Evolutionary conservation across 2,888 invertebrate species (phyloP).

Genomic region (Hypena proboscidalis): DNA sequence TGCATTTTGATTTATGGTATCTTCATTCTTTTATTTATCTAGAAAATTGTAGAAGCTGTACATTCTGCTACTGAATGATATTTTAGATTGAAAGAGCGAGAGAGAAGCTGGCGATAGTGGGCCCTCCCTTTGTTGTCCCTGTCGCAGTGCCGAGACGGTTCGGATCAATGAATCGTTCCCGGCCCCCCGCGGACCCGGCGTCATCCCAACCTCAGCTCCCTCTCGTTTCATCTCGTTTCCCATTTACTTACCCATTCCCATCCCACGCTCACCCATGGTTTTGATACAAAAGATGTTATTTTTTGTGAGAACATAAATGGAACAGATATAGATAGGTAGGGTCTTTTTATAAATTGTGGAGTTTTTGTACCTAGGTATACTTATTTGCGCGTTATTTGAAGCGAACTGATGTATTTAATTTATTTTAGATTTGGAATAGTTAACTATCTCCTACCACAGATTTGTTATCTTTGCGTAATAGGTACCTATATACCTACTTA

Average conservation of each 20-base stretch:
- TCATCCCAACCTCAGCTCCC: slow-evolving; percentile 62
- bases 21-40: too few relatives aligned
- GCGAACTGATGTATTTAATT: too few relatives aligned
- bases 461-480: too few relatives aligned
- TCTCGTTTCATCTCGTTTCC: slow-evolving; percentile 47
- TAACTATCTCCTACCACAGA: too few relatives aligned
- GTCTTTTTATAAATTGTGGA: too few relatives aligned
- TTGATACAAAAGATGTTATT: slow-evolving; percentile 18
- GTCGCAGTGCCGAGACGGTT: slow-evolving; percentile 73
- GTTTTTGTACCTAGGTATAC: too few relatives aligned
- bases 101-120: slow-evolving; percentile 50
- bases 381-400: too few relatives aligned
- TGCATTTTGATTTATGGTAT: too few relatives aligned
- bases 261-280: slow-evolving; percentile 27
- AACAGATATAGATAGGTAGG: neutral
- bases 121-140: slow-evolving; percentile 64
- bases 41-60: too few relatives aligned
- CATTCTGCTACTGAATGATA: too few relatives aligned
- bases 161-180: slow-evolving; percentile 84
- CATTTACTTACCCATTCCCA: slow-evolving; percentile 40
- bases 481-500: too few relatives aligned
- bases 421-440: too few relatives aligned
- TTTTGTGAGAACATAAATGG: slow-evolving; percentile 16
- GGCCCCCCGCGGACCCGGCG: slow-evolving; percentile 65
- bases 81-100: slow-evolving; percentile 50